A percentile compares a stretch with the other conserved stretches of the same genome.
Evolutionary conservation across 2,888 invertebrate species (phyloP).

Genomic region (Folsomia manolachei): DNA sequence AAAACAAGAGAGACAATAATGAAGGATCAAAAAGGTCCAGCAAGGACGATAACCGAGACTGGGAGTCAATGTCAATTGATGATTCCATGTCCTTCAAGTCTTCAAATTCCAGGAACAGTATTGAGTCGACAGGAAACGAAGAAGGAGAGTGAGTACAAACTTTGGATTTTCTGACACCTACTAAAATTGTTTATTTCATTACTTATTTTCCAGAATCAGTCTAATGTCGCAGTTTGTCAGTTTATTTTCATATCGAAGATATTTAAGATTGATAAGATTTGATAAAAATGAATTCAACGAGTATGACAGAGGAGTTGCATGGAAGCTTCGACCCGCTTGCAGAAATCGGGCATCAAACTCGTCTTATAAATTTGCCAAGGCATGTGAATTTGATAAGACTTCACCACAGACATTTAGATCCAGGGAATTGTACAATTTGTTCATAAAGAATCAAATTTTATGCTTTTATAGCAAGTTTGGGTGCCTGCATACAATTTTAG

Average conservation of each 20-base stretch:
- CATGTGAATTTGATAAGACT: too few species aligned
- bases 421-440: too few species aligned
- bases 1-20: not conserved
- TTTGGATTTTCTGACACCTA: not conserved
- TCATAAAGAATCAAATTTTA: not conserved
- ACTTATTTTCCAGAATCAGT: not conserved
- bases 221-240: not conserved
- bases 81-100: not conserved
- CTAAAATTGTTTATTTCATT: not conserved
- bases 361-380: not conserved
- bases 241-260: not conserved
- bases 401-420: too few species aligned
- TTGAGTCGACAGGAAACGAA: not conserved
- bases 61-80: too few species aligned
- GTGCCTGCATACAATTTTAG: not conserved
- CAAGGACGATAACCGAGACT: not conserved
- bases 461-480: not conserved
- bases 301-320: not conserved
- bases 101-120: not conserved
- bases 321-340: not conserved
- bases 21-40: too few species aligned
- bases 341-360: not conserved
- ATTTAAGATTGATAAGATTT: not conserved
- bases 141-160: not conserved
- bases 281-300: conserved; percentile 1